A percentile compares a stretch with the other conserved stretches of the same genome.
Evolutionary conservation across 2,888 invertebrate species (phyloP).

Genomic region (Leptinotarsa rubiginosa): DNA sequence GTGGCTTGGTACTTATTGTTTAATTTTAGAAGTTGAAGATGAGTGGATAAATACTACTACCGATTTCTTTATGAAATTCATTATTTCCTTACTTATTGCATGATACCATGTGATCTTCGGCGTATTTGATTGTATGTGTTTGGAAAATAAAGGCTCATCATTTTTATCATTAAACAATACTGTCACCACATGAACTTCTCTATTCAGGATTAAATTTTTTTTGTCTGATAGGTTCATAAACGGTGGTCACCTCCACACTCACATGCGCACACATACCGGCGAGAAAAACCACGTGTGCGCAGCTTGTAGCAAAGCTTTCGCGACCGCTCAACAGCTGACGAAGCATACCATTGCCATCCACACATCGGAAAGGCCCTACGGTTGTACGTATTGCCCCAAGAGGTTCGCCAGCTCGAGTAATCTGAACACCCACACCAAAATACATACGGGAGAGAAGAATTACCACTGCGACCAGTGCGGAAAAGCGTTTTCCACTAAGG

Average conservation of each 20-base stretch:
- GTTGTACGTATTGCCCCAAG: conserved; percentile 64
- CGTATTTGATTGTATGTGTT: too few relatives aligned
- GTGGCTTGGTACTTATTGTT: too few relatives aligned
- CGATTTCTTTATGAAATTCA: too few relatives aligned
- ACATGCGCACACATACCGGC: conserved; percentile 66
- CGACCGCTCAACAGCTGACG: conserved; percentile 65
- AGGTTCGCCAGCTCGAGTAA: conserved; percentile 65
- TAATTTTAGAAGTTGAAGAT: too few relatives aligned
- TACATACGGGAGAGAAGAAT: conserved; percentile 66
- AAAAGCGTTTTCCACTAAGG: conserved; percentile 65
- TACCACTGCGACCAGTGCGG: conserved; percentile 65
- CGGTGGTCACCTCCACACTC: conserved; percentile 65
- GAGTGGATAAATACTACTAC: too few relatives aligned
- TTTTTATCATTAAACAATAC: background rate
- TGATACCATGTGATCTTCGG: too few relatives aligned
- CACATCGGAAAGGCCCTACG: conserved; percentile 65
- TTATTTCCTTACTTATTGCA: too few relatives aligned
- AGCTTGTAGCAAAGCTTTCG: conserved; percentile 64
- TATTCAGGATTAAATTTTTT: background rate
- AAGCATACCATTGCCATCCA: conserved; percentile 66
- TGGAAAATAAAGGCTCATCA: background rate
- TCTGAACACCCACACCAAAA: conserved; percentile 64
- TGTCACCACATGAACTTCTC: background rate
- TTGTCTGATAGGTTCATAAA: conserved; percentile 61
- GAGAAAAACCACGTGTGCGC: conserved; percentile 66